A percentile compares a stretch with the other conserved stretches of the same genome.
phyloP scores from a whole-genome alignment of 2,888 invertebrate species.

The Drosophila bunnanda region DNA sequence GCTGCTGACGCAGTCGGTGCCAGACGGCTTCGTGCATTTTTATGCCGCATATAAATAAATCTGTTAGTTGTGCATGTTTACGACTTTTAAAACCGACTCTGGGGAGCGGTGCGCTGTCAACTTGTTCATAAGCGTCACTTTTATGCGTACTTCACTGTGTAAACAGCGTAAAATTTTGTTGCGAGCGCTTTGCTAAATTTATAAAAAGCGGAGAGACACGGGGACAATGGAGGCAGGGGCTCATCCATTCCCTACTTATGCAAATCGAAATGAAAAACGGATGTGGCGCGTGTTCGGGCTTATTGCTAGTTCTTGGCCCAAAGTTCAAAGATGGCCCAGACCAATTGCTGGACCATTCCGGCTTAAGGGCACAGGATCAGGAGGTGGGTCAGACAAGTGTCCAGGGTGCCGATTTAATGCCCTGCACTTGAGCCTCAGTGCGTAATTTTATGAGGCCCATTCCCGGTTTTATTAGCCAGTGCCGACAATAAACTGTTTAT shows the following conservation, averaged over 20 bases:
- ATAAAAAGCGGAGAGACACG: slow-evolving; percentile 11
- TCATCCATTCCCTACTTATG: slow-evolving; percentile 62
- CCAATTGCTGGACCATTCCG: slow-evolving; percentile 66
- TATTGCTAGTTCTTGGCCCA: slow-evolving; percentile 21
- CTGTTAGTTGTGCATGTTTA: slow-evolving; percentile 80
- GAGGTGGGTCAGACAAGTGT: slow-evolving; percentile 35
- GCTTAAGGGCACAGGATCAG: slow-evolving; percentile 43
- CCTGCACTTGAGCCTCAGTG: slow-evolving; percentile 72
- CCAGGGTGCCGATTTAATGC: slow-evolving; percentile 71
- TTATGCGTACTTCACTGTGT: slow-evolving; percentile 78
- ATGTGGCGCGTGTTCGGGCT: slow-evolving; percentile 29
- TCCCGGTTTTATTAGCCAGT: slow-evolving; percentile 70
- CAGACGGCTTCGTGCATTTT: slow-evolving; percentile 70
- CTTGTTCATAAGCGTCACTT: slow-evolving; percentile 74
- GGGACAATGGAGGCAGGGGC: not conserved
- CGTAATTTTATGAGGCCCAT: slow-evolving; percentile 76
- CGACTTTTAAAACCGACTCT: slow-evolving; percentile 73
- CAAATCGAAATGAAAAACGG: slow-evolving; percentile 57
- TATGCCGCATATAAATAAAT: slow-evolving; percentile 79
- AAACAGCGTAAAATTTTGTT: slow-evolving; percentile 74
- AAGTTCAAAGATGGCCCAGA: slow-evolving; percentile 30
- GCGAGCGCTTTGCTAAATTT: slow-evolving; percentile 50
- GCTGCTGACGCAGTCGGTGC: slow-evolving; percentile 34
- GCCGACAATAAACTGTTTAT: slow-evolving; percentile 81
- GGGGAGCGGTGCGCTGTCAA: slow-evolving; percentile 52